Percentiles rank a stretch among this genome's conserved stretches.
Conservation (phyloP, 2,113 vertebrate genomes). For the Takifugu flavidus region DNA sequence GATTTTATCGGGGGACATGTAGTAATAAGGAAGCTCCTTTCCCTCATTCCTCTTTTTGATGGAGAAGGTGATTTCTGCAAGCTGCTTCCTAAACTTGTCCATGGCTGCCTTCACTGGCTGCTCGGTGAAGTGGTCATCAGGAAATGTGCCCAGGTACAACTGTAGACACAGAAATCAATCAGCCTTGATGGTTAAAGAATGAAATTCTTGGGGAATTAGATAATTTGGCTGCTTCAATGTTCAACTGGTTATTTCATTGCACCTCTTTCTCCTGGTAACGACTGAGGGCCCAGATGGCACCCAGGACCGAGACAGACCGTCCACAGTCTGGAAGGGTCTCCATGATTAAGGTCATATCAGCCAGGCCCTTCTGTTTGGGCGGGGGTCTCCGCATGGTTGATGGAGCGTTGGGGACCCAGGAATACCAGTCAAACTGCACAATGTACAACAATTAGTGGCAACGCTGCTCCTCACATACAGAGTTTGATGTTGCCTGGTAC, state of each 20-base stretch:
- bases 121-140: slow-evolving; percentile 92
- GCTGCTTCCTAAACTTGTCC: slow-evolving; percentile 80
- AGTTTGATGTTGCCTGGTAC: too few species aligned
- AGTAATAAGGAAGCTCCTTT: slow-evolving; percentile 93
- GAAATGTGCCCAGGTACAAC: slow-evolving; percentile 92
- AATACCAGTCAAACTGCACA: slow-evolving; percentile 94
- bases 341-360: slow-evolving; percentile 84
- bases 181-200: slow-evolving; percentile 5
- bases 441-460: not conserved
- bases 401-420: slow-evolving; percentile 96
- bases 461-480: too few species aligned
- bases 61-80: slow-evolving; percentile 74
- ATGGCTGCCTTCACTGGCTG: slow-evolving; percentile 86
- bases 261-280: slow-evolving; percentile 97
- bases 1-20: slow-evolving; percentile 91
- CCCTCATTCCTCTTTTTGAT: slow-evolving; percentile 87
- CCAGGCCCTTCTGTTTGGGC: slow-evolving; percentile 82
- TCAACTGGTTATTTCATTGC: too few species aligned
- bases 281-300: slow-evolving; percentile 97
- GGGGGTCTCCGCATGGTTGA: slow-evolving; percentile 92
- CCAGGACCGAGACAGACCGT: slow-evolving; percentile 97
- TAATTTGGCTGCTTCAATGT: too few species aligned
- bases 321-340: slow-evolving; percentile 91
- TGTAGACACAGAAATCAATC: slow-evolving; percentile 30
- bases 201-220: slow-evolving; percentile 40